These are phyloP conservation scores for Lutraria lutraria DNA, from an alignment of 2,888 invertebrate species.

Conservation along the genomic window DNA sequence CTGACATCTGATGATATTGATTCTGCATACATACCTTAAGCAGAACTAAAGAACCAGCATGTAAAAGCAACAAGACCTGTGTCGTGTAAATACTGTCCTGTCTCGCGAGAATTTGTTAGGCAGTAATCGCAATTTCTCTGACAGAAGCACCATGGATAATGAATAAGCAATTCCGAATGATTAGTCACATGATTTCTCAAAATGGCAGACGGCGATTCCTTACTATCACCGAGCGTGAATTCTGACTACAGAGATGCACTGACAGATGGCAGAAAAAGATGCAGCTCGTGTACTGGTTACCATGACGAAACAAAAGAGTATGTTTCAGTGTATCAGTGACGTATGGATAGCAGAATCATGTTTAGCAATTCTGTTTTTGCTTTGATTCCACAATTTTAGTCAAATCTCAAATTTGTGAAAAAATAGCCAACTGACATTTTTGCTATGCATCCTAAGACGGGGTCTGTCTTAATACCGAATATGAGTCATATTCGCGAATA, in stretches of 20 bases:
- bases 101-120: not conserved
- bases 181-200: slow-evolving; percentile 28
- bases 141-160: not conserved
- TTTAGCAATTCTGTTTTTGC: no score
- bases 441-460: no score
- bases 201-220: slow-evolving; percentile 19
- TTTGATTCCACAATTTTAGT: no score
- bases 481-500: no score
- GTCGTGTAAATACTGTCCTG: not conserved
- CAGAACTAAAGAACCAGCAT: not conserved
- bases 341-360: not conserved
- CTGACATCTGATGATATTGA: not conserved
- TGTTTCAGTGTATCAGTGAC: not conserved
- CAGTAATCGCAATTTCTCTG: not conserved
- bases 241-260: not conserved
- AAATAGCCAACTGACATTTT: no score
- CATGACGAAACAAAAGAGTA: slow-evolving; percentile 46
- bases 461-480: no score
- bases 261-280: slow-evolving; percentile 28
- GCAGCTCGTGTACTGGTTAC: slow-evolving; percentile 52
- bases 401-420: no score
- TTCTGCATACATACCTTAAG: not conserved
- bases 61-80: not conserved
- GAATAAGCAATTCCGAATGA: not conserved
- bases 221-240: not conserved